Percentiles rank a stretch among this genome's conserved stretches.
Evolutionary conservation across 2,113 vertebrate species (phyloP).

Genomic region (Chloropsis cyanopogon): DNA sequence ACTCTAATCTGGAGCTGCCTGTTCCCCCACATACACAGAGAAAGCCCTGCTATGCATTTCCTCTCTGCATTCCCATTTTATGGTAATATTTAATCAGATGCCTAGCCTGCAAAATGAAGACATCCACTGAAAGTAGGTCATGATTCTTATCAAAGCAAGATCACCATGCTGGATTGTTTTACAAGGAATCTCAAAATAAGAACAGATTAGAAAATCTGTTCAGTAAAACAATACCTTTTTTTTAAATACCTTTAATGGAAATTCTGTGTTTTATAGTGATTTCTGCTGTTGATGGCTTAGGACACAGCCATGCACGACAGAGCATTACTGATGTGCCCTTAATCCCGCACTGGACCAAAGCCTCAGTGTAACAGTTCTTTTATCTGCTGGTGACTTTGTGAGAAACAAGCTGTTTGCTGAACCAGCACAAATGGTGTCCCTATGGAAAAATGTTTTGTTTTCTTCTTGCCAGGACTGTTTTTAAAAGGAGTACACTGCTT

Average conservation of each 20-base stretch:
- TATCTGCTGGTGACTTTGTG: constrained; percentile 68
- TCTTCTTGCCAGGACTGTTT: constrained; percentile 24
- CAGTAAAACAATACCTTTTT: not conserved
- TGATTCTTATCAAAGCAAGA: not conserved
- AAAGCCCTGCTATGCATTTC: not conserved
- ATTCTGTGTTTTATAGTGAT: not conserved
- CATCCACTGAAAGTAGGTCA: constrained; percentile 14
- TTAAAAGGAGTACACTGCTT: not conserved
- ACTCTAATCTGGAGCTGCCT: not conserved
- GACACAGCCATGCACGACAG: not conserved
- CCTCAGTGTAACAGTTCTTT: constrained; percentile 71
- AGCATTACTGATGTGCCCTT: constrained; percentile 54
- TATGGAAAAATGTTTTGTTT: constrained; percentile 35
- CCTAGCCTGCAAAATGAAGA: not conserved
- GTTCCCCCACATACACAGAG: not conserved
- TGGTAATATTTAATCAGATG: constrained; percentile 11
- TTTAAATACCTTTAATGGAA: not conserved
- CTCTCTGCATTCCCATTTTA: not conserved
- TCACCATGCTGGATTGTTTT: not conserved
- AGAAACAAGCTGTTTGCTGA: constrained; percentile 71
- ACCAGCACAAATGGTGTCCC: constrained; percentile 29
- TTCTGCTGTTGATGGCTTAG: not conserved
- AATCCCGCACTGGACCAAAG: constrained; percentile 78
- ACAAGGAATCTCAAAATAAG: not conserved
- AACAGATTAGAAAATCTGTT: not conserved